phyloP scores from a whole-genome alignment of 2,888 invertebrate genomes.

The Slavum lentiscoides region DNA sequence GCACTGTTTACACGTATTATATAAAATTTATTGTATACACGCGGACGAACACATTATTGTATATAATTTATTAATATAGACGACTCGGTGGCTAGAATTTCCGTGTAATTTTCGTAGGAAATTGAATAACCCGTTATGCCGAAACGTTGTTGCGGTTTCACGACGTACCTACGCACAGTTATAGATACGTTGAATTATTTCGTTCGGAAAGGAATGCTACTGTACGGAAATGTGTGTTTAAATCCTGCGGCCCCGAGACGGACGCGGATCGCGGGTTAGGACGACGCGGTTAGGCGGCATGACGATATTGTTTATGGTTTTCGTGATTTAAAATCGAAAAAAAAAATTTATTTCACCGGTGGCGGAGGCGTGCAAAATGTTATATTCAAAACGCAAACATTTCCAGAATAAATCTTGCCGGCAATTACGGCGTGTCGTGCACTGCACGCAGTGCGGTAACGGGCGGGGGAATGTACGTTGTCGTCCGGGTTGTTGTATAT shows the following conservation, averaged over 20 bases:
- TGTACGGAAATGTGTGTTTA: background rate
- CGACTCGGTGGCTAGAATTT: background rate
- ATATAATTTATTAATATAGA: no score
- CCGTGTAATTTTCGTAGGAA: background rate
- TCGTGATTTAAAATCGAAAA: conserved; percentile 34
- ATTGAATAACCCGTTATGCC: conserved; percentile 18
- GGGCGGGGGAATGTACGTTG: background rate
- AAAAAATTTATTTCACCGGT: conserved; percentile 29
- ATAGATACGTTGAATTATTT: conserved; percentile 16
- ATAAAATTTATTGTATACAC: no score
- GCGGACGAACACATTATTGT: no score
- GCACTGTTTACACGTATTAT: no score
- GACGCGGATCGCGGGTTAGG: background rate
- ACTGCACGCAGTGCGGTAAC: background rate
- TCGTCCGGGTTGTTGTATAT: conserved; percentile 6
- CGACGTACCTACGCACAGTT: background rate
- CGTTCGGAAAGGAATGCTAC: conserved; percentile 7
- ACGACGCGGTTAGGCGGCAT: background rate
- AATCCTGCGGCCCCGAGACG: background rate
- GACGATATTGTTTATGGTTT: conserved; percentile 28
- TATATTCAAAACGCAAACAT: conserved; percentile 18
- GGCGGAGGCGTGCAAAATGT: background rate
- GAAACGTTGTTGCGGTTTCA: background rate
- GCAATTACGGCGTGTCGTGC: conserved; percentile 18
- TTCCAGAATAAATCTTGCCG: conserved; percentile 34